Percentiles rank a stretch among this genome's conserved stretches.
phyloP scores from a whole-genome alignment of 2,888 invertebrate species.

The Parthenolecanium corni region DNA sequence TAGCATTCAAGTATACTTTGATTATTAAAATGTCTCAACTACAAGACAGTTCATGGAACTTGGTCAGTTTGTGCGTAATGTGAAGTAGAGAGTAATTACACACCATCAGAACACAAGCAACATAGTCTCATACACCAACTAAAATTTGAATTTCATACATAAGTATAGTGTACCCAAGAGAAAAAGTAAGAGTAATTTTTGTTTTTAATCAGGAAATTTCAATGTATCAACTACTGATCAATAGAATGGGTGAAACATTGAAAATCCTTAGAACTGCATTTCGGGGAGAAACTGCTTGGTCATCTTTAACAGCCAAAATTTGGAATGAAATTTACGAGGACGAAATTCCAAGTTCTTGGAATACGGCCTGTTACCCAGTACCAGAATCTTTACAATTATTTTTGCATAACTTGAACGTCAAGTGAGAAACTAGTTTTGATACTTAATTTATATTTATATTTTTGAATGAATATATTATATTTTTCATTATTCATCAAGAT shows the following conservation, averaged over 20 bases:
- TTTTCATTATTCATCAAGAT: constrained; percentile 40
- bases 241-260: constrained; percentile 4
- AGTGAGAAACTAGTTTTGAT: no score
- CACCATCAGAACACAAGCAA: no score
- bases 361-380: constrained; percentile 69
- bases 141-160: neutral
- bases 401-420: constrained; percentile 1
- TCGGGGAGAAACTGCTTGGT: neutral
- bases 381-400: constrained; percentile 57
- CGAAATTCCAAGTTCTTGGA: constrained; percentile 64
- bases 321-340: neutral
- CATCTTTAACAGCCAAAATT: neutral
- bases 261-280: neutral
- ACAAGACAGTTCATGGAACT: no score
- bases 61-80: no score
- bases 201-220: neutral
- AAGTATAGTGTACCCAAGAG: neutral
- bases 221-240: neutral
- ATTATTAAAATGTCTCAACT: no score
- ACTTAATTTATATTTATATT: no score
- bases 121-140: no score
- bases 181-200: neutral
- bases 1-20: no score
- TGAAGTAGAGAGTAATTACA: no score
- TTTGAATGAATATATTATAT: no score